Percentiles rank a stretch among this genome's conserved stretches.
Evolutionary conservation across 2,797 vertebrate genomes (phyloP).

Genomic region (Falco naumanni): DNA sequence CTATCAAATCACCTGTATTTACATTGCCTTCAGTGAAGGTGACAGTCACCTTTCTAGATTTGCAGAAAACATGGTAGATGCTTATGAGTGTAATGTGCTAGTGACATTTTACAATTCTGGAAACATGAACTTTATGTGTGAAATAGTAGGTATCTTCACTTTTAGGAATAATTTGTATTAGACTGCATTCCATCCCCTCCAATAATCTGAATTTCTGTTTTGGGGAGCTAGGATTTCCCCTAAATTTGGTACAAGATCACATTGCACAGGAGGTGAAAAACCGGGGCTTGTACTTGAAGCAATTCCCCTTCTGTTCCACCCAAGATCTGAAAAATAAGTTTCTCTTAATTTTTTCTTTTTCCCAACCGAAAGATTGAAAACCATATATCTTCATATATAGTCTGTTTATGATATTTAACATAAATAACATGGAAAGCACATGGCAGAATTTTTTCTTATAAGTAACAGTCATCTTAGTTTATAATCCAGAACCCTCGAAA

Average conservation of each 20-base stretch:
- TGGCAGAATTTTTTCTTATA: neutral
- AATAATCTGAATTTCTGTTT: neutral
- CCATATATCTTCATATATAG: neutral
- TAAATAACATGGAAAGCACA: neutral
- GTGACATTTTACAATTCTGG: neutral
- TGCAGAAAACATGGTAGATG: neutral
- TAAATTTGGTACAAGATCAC: conserved; percentile 7
- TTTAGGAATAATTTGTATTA: neutral
- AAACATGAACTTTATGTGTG: neutral
- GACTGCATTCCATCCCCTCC: neutral
- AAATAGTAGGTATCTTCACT: neutral
- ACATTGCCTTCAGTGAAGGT: neutral
- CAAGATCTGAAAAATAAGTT: conserved; percentile 35
- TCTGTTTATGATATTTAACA: neutral
- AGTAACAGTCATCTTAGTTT: neutral
- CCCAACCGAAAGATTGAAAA: neutral
- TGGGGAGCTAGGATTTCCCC: neutral
- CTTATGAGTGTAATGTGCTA: neutral
- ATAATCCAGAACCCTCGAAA: neutral
- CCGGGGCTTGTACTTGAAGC: conserved; percentile 6
- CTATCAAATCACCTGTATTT: neutral
- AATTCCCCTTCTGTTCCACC: neutral
- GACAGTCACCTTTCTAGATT: neutral
- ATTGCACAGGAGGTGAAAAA: conserved; percentile 39
- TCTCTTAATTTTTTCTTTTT: neutral